Percentiles rank a stretch among this genome's conserved stretches.
phyloP scores from a whole-genome alignment of 2,797 vertebrate species.

The Eurystomus glaucurus region DNA sequence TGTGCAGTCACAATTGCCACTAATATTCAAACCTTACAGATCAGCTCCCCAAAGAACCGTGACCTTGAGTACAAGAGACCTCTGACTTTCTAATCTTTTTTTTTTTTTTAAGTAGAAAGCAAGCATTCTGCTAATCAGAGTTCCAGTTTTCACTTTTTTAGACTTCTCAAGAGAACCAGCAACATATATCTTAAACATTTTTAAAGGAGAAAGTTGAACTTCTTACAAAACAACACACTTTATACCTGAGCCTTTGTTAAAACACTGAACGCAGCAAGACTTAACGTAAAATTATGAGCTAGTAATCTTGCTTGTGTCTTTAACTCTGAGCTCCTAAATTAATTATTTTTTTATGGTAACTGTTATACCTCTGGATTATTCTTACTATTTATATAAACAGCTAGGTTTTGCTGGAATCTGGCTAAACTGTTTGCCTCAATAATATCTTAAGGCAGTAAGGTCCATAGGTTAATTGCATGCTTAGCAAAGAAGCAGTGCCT shows the following conservation, averaged over 20 bases:
- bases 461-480: slow-evolving; percentile 1
- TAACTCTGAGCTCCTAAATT: neutral
- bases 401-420: slow-evolving; percentile 12
- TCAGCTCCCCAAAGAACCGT: neutral
- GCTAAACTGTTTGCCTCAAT: slow-evolving; percentile 1
- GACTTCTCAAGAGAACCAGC: neutral
- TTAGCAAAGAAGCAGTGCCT: neutral
- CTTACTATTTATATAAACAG: slow-evolving; percentile 14
- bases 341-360: neutral
- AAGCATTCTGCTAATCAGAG: neutral
- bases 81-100: neutral
- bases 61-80: neutral
- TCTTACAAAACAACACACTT: neutral
- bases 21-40: neutral
- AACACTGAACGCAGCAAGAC: neutral
- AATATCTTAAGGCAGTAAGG: neutral
- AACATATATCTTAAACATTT: neutral
- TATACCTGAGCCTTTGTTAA: neutral
- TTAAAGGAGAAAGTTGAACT: neutral
- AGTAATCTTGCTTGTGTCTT: neutral
- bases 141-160: neutral
- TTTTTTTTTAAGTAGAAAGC: neutral
- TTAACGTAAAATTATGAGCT: neutral
- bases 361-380: slow-evolving; percentile 12
- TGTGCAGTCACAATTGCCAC: neutral